phyloP scores from a whole-genome alignment of 2,888 invertebrate genomes.

The Gryllus longicercus region DNA sequence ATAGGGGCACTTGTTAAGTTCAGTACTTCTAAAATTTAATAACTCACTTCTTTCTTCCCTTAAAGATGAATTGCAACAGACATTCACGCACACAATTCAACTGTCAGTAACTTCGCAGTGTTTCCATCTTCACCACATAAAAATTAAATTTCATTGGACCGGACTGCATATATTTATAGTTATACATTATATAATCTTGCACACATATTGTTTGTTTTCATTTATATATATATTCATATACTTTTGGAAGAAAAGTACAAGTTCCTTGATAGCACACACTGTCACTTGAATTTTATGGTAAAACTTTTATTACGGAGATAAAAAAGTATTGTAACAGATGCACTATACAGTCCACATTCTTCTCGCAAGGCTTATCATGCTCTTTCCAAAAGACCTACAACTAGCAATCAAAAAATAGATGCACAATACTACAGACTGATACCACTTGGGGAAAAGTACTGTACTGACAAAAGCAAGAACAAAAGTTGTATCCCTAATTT shows the following conservation, averaged over 20 bases:
- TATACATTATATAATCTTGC: conserved; percentile 25
- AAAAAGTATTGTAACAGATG: conserved; percentile 8
- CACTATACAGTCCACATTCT: background rate
- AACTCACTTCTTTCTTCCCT: background rate
- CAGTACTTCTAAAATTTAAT: background rate
- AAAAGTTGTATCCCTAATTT: conserved; percentile 3
- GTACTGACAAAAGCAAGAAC: background rate
- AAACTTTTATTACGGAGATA: background rate
- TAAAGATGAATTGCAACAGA: background rate
- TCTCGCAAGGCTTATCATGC: background rate
- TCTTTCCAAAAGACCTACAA: background rate
- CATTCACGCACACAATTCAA: background rate
- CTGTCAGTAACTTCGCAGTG: background rate
- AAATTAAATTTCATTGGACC: conserved; percentile 31
- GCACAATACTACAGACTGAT: conserved; percentile 1
- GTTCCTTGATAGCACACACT: conserved; percentile 19
- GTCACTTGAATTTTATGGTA: background rate
- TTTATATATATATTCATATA: conserved; percentile 23
- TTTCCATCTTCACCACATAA: conserved; percentile 22
- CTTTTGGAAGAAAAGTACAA: conserved; percentile 20
- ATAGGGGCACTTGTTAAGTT: background rate
- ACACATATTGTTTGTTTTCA: conserved; percentile 19
- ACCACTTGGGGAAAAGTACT: background rate
- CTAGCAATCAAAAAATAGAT: background rate
- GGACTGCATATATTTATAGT: conserved; percentile 26